phyloP scores from a whole-genome alignment of 2,797 vertebrate species.

The Telmatherina bonti region DNA sequence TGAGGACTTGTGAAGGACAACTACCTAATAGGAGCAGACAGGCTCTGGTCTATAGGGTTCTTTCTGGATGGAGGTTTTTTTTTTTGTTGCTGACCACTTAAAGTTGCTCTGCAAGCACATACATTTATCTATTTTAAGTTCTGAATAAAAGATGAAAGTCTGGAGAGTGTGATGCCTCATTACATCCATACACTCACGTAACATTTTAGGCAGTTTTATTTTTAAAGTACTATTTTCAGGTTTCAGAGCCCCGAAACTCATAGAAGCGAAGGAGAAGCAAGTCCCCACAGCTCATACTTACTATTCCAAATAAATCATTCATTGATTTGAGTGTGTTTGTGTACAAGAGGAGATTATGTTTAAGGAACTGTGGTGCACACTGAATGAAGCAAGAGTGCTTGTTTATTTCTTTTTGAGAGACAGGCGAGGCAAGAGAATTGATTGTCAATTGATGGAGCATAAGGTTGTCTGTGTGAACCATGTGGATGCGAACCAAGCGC shows the following conservation, averaged over 20 bases:
- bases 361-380: not conserved
- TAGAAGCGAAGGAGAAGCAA: conserved; percentile 8
- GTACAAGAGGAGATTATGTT: not conserved
- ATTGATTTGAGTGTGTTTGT: conserved; percentile 21
- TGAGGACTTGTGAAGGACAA: conserved; percentile 62
- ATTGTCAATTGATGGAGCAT: conserved; percentile 39
- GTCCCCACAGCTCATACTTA: conserved; percentile 25
- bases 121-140: conserved; percentile 15
- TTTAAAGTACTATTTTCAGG: conserved; percentile 27
- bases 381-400: not conserved
- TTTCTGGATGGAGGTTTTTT: conserved; percentile 13
- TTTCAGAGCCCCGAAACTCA: conserved; percentile 35
- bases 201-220: conserved; percentile 36
- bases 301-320: conserved; percentile 60
- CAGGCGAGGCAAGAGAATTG: conserved; percentile 23
- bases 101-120: conserved; percentile 28
- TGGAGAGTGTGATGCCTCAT: conserved; percentile 38
- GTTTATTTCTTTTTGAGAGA: conserved; percentile 21
- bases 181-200: conserved; percentile 29
- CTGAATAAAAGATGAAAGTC: conserved; percentile 62
- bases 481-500: conserved; percentile 30
- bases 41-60: conserved; percentile 18
- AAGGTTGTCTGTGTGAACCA: conserved; percentile 9
- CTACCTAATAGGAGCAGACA: conserved; percentile 43
- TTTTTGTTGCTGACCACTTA: conserved; percentile 24